Evolutionary conservation across 2,113 vertebrate genomes (phyloP).

Genomic region (Pleuronectes platessa): DNA sequence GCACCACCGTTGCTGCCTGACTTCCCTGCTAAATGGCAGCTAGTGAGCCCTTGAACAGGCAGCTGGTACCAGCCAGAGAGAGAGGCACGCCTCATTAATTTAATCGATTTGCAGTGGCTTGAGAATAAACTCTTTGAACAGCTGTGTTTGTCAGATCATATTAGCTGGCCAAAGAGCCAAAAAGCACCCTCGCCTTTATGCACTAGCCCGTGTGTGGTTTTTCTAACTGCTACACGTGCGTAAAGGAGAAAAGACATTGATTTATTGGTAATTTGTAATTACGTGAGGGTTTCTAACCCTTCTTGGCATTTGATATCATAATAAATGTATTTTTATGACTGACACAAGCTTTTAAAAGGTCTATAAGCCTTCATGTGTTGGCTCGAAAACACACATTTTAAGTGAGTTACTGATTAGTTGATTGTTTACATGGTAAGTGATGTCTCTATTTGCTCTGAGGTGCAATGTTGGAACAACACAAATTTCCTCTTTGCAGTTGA

Average conservation of each 20-base stretch:
- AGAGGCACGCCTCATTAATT: conserved; percentile 79
- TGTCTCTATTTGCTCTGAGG: neutral
- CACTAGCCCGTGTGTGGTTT: conserved; percentile 31
- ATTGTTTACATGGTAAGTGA: conserved; percentile 12
- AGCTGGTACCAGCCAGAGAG: conserved; percentile 74
- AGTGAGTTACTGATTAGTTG: conserved; percentile 5
- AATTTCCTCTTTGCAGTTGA: neutral
- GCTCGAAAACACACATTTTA: neutral
- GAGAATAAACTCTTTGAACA: conserved; percentile 82
- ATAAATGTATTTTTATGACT: neutral
- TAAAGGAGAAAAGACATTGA: conserved; percentile 25
- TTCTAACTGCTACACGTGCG: conserved; percentile 9
- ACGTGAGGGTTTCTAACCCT: conserved; percentile 22
- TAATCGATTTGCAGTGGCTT: conserved; percentile 80
- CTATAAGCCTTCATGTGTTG: neutral
- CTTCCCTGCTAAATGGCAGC: conserved; percentile 75
- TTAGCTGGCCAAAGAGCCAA: conserved; percentile 71
- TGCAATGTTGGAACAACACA: conserved; percentile 12
- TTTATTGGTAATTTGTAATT: conserved; percentile 39
- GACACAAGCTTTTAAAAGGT: conserved; percentile 1
- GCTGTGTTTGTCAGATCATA: conserved; percentile 82
- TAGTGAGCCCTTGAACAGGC: conserved; percentile 70
- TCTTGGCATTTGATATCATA: conserved; percentile 20
- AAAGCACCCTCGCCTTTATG: conserved; percentile 58
- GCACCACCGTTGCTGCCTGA: conserved; percentile 46